phyloP scores from a whole-genome alignment of 2,888 invertebrate genomes.

The Tachina lurida region DNA sequence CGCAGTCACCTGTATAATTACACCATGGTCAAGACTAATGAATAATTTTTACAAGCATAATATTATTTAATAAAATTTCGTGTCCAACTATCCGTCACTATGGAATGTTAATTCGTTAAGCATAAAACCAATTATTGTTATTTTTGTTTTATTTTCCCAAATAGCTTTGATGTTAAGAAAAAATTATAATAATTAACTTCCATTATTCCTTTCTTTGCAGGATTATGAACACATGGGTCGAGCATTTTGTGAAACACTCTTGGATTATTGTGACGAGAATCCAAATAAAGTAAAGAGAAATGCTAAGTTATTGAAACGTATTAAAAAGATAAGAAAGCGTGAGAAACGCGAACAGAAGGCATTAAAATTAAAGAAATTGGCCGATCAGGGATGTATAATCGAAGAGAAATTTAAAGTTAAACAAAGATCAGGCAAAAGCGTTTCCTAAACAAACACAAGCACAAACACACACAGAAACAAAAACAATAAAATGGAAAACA shows the following conservation, averaged over 20 bases:
- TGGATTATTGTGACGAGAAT: slow-evolving; percentile 95
- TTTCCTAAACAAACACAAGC: slow-evolving; percentile 76
- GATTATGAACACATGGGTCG: slow-evolving; percentile 93
- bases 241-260: slow-evolving; percentile 95
- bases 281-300: slow-evolving; percentile 88
- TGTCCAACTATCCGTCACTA: no score
- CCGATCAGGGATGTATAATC: slow-evolving; percentile 83
- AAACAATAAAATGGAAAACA: not conserved
- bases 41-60: no score
- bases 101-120: not conserved
- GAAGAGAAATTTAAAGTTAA: slow-evolving; percentile 80
- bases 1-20: no score
- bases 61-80: no score
- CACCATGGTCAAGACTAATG: no score
- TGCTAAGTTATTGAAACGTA: slow-evolving; percentile 80
- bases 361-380: slow-evolving; percentile 83
- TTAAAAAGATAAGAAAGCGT: slow-evolving; percentile 82
- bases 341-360: slow-evolving; percentile 83
- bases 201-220: slow-evolving; percentile 74
- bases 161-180: not conserved
- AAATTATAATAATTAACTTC: not conserved
- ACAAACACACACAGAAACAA: not conserved
- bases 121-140: no score
- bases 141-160: not conserved
- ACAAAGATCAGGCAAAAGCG: slow-evolving; percentile 80